Evolutionary conservation across 2,888 invertebrate species (phyloP), one percentile per base, ranked within the genome.

Genomic region (Camptogramma bilineatum): DNA sequence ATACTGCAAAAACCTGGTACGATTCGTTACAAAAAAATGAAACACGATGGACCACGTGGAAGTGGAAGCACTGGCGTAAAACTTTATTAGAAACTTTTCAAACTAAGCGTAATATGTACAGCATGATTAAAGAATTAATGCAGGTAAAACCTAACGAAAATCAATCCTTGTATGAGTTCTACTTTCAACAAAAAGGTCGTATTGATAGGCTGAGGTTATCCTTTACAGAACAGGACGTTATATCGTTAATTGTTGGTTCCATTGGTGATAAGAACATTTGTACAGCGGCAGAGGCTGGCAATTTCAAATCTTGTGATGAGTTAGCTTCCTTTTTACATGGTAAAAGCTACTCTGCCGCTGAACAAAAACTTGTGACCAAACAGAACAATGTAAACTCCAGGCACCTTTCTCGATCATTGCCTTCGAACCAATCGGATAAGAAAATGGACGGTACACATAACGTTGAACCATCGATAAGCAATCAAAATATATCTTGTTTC

Each of bases 61-160:
- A 34, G 34, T 34, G 34, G 34, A 34, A 34, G 34, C 4, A 34
- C 8, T 34, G 34, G 34, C 34, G 34, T 2, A 9, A 34, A 7
- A 34, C 4, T 34, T 13, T 34, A 13, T 10, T 34, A 34, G 34
- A 34, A 5, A 34, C 34, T 2, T 34, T 34, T 16, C 28, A 51
- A 51, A 7, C 28, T 28, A 51, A 51, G 28, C 28, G 51, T 2
- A 51, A 51, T 28, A 51, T 51, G 51, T 51, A 51, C 16, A 51
- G 51, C 28, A 28, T 51, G 8, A 8, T 51, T 2, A 51, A 28
- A 28, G 51, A 51, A 4, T n/a, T 51, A 2, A 1, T 51, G 1
- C 51, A 51, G 28, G 16, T 16, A 0, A 51, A 51, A 51, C 51
- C 51, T 51, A 51, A 28, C 16, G 28, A 51, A 5, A 28, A 28